Conservation (phyloP, 1,140 invertebrate genomes). For the Drosophila parvula region DNA sequence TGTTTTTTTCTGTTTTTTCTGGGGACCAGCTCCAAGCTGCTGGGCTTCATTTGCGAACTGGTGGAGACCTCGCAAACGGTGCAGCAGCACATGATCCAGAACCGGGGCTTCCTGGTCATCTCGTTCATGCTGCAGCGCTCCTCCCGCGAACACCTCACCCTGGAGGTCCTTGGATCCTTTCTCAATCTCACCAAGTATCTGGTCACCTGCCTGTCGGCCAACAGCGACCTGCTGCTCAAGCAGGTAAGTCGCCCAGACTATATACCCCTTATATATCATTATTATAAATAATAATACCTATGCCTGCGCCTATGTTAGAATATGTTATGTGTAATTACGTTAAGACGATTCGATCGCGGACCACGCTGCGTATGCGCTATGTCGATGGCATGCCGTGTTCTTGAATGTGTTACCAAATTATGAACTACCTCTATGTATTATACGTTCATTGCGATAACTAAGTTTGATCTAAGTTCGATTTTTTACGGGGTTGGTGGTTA, state of each 20-base stretch:
- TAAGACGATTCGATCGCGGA: conserved; percentile 22
- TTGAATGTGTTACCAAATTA: not conserved
- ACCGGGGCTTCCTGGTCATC: conserved; percentile 98
- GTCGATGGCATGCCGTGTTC: conserved; percentile 37
- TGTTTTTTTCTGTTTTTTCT: not conserved
- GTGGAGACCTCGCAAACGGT: conserved; percentile 98
- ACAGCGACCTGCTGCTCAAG: conserved; percentile 97
- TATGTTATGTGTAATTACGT: conserved; percentile 14
- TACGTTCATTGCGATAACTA: conserved; percentile 26
- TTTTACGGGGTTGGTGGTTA: conserved; percentile 33
- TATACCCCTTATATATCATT: not conserved
- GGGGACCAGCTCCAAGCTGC: conserved; percentile 93
- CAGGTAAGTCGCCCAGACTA: conserved; percentile 87
- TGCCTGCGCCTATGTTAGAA: conserved; percentile 18
- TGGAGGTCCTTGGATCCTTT: conserved; percentile 96
- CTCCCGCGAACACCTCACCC: conserved; percentile 96
- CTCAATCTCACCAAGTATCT: conserved; percentile 98
- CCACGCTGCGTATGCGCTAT: conserved; percentile 58
- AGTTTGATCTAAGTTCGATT: conserved; percentile 50
- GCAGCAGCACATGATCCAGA: conserved; percentile 99
- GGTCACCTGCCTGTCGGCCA: conserved; percentile 95
- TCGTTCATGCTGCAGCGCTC: conserved; percentile 98
- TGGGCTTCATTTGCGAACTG: conserved; percentile 98
- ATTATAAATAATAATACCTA: not conserved
- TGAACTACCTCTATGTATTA: conserved; percentile 23